A percentile compares a stretch with the other conserved stretches of the same genome.
Conservation (phyloP, 2,113 vertebrate genomes). For the Oncorhynchus nerka region DNA sequence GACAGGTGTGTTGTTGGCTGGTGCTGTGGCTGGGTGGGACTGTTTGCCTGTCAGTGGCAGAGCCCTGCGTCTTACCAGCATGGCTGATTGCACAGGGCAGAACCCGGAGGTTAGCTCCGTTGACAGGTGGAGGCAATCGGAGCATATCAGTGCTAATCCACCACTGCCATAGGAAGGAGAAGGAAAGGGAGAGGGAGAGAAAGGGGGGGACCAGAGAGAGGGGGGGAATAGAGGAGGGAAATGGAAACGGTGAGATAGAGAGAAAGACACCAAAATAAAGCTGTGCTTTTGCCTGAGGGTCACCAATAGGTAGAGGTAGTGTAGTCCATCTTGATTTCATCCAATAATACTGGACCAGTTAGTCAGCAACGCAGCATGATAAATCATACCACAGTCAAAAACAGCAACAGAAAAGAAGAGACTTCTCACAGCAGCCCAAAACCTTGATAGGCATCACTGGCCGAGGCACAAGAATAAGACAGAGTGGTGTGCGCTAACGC, state of each 20-base stretch:
- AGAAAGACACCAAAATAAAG: not conserved
- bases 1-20: conserved; percentile 74
- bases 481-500: not conserved
- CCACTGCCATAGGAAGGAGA: conserved; percentile 45
- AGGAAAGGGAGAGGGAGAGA: not conserved
- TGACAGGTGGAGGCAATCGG: conserved; percentile 89
- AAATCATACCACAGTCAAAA: not conserved
- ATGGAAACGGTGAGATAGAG: not conserved
- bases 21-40: conserved; percentile 80
- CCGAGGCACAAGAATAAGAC: not conserved
- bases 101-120: conserved; percentile 68
- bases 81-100: conserved; percentile 84
- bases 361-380: too few relatives aligned
- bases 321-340: not conserved
- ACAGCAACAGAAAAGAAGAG: conserved; percentile 5
- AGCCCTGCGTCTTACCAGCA: conserved; percentile 83
- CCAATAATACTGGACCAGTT: not conserved
- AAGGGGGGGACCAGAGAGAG: not conserved
- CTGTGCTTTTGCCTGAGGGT: not conserved
- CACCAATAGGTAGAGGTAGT: not conserved
- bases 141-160: conserved; percentile 86
- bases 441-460: conserved; percentile 15
- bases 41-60: conserved; percentile 84
- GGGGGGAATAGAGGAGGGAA: not conserved
- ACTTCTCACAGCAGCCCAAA: not conserved